Evolutionary conservation across 1,140 invertebrate species (phyloP).

Genomic region (Octopus sinensis): DNA sequence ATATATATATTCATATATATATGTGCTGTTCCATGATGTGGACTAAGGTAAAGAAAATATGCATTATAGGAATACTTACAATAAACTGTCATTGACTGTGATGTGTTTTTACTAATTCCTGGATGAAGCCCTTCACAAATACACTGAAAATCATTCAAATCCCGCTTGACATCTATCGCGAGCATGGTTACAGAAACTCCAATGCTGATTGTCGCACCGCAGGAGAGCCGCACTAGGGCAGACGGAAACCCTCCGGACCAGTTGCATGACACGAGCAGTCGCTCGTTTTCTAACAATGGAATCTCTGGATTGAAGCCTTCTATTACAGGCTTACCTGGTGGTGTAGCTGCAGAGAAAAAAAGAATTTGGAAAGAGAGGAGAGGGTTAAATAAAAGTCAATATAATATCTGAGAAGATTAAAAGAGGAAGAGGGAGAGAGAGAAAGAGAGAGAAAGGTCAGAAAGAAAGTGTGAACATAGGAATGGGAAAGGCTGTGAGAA

Average conservation of each 20-base stretch:
- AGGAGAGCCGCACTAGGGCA: background rate
- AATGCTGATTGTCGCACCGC: background rate
- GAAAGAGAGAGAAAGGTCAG: background rate
- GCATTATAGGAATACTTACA: constrained; percentile 2
- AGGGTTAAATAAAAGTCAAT: background rate
- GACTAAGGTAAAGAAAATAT: background rate
- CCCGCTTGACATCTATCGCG: background rate
- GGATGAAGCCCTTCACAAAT: constrained; percentile 4
- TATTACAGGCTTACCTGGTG: background rate
- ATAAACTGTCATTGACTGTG: background rate
- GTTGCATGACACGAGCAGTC: background rate
- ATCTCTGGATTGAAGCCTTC: background rate
- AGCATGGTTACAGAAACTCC: background rate
- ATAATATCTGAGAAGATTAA: background rate
- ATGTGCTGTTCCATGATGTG: background rate
- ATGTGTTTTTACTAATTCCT: background rate
- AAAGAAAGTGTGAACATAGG: background rate
- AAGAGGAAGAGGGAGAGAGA: background rate
- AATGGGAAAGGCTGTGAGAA: background rate
- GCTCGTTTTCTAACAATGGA: background rate
- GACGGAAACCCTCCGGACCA: background rate
- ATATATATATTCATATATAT: background rate
- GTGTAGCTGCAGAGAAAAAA: background rate
- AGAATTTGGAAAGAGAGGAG: background rate
- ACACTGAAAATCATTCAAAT: background rate